Conservation (phyloP, 2,113 vertebrate species). For the Cyrtonyx montezumae region DNA sequence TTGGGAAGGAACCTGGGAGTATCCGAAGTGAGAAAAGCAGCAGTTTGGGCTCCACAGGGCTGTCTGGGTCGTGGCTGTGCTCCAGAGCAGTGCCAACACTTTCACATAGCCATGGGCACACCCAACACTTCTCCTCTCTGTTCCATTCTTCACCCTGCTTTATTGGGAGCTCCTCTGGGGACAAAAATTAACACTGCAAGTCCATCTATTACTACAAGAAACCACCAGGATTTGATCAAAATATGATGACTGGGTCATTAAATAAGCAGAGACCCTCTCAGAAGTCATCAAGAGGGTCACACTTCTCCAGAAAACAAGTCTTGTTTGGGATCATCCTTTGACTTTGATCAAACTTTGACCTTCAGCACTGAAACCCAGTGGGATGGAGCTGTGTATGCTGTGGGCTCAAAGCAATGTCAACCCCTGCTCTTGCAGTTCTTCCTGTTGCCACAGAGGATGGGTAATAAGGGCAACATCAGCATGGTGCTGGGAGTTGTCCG, state of each 20-base stretch:
- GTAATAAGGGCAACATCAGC: fast-evolving
- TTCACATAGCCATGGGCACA: neutral
- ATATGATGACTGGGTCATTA: too few species aligned
- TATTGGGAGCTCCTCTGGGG: neutral
- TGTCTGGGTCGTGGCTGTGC: neutral
- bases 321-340: neutral
- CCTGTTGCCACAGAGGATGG: neutral
- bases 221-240: neutral
- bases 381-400: neutral
- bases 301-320: neutral
- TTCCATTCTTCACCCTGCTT: too few species aligned
- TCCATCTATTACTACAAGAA: neutral
- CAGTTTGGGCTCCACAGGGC: neutral
- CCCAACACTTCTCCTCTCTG: neutral
- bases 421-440: neutral
- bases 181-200: fast-evolving
- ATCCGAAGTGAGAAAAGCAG: neutral
- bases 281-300: neutral
- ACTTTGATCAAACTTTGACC: too few species aligned
- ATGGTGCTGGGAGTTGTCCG: too few species aligned
- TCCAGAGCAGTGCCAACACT: neutral
- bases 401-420: too few species aligned
- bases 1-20: neutral
- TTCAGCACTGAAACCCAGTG: fast-evolving
- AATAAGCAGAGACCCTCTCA: neutral